Percentiles rank a stretch among this genome's conserved stretches.
Evolutionary conservation across 1,140 invertebrate species (phyloP).

Genomic region (Dendroctonus valens): DNA sequence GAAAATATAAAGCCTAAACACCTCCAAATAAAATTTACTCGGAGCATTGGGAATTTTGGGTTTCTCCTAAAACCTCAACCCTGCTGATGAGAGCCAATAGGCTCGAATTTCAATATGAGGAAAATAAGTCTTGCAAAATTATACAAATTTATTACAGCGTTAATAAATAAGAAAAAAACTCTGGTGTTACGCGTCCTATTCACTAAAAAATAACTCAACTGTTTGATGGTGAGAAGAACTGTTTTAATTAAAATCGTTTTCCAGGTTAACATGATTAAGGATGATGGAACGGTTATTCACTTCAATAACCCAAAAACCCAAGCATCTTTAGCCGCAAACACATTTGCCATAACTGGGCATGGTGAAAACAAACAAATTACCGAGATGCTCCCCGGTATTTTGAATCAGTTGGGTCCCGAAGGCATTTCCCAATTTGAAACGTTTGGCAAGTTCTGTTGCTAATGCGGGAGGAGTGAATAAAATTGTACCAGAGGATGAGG

Average conservation of each 20-base stretch:
- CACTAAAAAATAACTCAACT: too few relatives aligned
- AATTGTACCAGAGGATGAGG: slow-evolving; percentile 78
- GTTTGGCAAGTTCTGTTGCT: slow-evolving; percentile 80
- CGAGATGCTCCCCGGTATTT: slow-evolving; percentile 93
- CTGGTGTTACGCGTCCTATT: too few relatives aligned
- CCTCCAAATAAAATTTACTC: too few relatives aligned
- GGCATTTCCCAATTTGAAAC: slow-evolving; percentile 92
- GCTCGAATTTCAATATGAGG: too few relatives aligned
- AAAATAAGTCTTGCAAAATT: too few relatives aligned
- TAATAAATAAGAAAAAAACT: too few relatives aligned
- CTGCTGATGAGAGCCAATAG: too few relatives aligned
- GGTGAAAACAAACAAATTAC: slow-evolving; percentile 97
- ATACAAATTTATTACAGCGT: too few relatives aligned
- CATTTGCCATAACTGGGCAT: slow-evolving; percentile 98
- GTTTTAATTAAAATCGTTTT: neutral
- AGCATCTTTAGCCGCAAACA: slow-evolving; percentile 96
- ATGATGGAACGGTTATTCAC: slow-evolving; percentile 98
- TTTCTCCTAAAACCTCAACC: too few relatives aligned
- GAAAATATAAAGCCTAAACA: too few relatives aligned
- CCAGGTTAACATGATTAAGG: slow-evolving; percentile 94
- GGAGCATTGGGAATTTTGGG: too few relatives aligned
- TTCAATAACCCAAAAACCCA: slow-evolving; percentile 99
- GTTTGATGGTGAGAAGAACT: too few relatives aligned
- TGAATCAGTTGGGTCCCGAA: slow-evolving; percentile 94
- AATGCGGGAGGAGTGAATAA: slow-evolving; percentile 59